Percentiles rank a stretch among this genome's conserved stretches.
Evolutionary conservation across 2,797 vertebrate species (phyloP).

Genomic region (Sarcoramphus papa): DNA sequence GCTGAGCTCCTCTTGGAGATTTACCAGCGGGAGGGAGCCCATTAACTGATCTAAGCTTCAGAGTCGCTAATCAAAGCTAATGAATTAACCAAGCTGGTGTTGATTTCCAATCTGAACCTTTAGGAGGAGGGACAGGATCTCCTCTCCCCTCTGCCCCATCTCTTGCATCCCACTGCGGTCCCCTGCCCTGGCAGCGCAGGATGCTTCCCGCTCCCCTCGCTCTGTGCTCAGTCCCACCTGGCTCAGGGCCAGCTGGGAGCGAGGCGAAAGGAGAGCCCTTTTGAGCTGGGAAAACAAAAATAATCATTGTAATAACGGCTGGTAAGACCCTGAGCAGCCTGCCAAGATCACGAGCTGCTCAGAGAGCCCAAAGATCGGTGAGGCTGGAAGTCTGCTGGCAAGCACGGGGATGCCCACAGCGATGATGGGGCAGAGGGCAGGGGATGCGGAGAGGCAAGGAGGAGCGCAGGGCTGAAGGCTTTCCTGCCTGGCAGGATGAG

Average conservation of each 20-base stretch:
- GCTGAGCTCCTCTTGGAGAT: not conserved
- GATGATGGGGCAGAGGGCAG: not conserved
- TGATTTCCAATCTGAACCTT: not conserved
- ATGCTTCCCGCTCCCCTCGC: not conserved
- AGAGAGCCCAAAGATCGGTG: not conserved
- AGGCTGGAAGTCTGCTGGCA: not conserved
- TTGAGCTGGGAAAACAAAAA: not conserved
- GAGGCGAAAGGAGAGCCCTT: not conserved
- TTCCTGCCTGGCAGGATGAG: slow-evolving; percentile 43
- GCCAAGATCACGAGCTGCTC: not conserved
- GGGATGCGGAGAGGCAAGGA: not conserved
- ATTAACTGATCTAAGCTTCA: not conserved
- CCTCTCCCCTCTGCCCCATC: not conserved
- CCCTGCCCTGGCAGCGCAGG: not conserved
- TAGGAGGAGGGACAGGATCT: not conserved
- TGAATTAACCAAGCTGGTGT: slow-evolving; percentile 25
- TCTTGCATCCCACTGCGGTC: not conserved
- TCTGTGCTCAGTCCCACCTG: rapidly evolving
- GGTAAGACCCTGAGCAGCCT: not conserved
- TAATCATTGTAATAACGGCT: not conserved
- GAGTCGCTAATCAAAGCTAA: slow-evolving; percentile 1
- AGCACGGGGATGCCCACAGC: not conserved
- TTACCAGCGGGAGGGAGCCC: not conserved
- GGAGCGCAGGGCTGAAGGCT: rapidly evolving
- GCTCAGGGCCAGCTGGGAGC: rapidly evolving